These are phyloP conservation scores for Cygnus olor DNA, from an alignment of 2,797 vertebrate genomes.

Conservation along the genomic window DNA sequence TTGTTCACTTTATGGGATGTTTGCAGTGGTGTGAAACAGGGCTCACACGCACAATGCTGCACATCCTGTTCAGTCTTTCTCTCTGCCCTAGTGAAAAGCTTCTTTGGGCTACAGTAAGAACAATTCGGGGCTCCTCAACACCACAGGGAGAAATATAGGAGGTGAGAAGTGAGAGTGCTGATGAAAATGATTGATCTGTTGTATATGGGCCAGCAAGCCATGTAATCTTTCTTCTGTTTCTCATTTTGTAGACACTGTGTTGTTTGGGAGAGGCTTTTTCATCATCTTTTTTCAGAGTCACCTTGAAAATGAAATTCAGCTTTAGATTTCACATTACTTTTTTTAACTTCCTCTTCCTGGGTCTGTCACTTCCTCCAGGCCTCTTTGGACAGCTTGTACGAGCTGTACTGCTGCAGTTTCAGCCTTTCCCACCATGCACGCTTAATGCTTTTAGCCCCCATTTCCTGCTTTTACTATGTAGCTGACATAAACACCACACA, in stretches of 20 bases:
- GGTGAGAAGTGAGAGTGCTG: background rate
- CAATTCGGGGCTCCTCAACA: background rate
- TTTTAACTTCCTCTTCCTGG: constrained; percentile 34
- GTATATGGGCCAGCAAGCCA: background rate
- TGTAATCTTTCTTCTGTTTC: background rate
- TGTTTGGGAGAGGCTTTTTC: background rate
- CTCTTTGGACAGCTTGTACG: background rate
- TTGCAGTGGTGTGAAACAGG: background rate
- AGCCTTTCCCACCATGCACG: background rate
- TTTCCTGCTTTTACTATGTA: background rate
- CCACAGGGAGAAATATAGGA: background rate
- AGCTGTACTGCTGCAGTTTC: accelerated
- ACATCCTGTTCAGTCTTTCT: background rate
- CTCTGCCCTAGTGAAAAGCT: background rate
- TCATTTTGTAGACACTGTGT: background rate
- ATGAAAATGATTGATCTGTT: background rate
- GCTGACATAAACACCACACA: background rate
- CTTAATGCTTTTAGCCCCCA: background rate
- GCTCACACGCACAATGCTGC: background rate
- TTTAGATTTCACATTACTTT: background rate
- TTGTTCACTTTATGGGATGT: background rate
- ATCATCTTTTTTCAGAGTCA: background rate
- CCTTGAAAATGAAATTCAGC: background rate
- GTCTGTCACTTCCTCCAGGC: background rate
- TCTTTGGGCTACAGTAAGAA: background rate